Base-by-base conservation (phyloP, 2,113 vertebrate genomes). In the Onychorhynchus coronatus region DNA sequence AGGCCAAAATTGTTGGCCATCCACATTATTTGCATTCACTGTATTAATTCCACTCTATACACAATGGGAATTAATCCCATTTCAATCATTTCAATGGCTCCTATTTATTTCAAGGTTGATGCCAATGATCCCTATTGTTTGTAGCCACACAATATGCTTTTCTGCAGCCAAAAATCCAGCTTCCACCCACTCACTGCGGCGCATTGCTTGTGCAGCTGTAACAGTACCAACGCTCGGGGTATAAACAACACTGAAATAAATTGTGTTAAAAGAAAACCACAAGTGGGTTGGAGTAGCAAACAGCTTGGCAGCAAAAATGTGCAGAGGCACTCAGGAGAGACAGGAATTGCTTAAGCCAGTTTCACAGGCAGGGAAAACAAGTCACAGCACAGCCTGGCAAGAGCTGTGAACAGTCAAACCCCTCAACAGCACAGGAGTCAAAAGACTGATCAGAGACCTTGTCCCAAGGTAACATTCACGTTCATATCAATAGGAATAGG, bases 41-140 rank as follows among this genome's bases (percentile, higher is more conserved):
- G 10, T 66, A 88, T 89, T 82, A 95, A 93, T 89, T 78, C 44
- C 31, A 35, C 23, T 61, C 62, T 65, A 28, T 20, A 53, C 41
- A 93, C 70, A 87, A 87, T 8, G 11, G 74, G 61, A 94, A 95
- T 89, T 82, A 82, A 85, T 91, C 67, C 44, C 33, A 62, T 76
- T 85, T 88, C 87, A 85, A 42, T 73, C 75, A 84, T 39, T 85
- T 70, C 78, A 85, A 59, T 50, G 42, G 74, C 41, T 94, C 46
- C 66, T 53, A 33, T 93, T 95, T 66, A 50, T 94, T 82, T 88
- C 94, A 88, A 41, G 42, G 71, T 46, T 76, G 74, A 42, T 87
- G 87, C 65, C 91, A 85, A 46, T 14, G 58, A 89, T 63, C 41
- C 2, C 82, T 93, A 35, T 55, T 89, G 68, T 62, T 44, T 59